Evolutionary conservation across 2,888 invertebrate species (phyloP).

Genomic region (Sinohyriopsis cumingii): DNA sequence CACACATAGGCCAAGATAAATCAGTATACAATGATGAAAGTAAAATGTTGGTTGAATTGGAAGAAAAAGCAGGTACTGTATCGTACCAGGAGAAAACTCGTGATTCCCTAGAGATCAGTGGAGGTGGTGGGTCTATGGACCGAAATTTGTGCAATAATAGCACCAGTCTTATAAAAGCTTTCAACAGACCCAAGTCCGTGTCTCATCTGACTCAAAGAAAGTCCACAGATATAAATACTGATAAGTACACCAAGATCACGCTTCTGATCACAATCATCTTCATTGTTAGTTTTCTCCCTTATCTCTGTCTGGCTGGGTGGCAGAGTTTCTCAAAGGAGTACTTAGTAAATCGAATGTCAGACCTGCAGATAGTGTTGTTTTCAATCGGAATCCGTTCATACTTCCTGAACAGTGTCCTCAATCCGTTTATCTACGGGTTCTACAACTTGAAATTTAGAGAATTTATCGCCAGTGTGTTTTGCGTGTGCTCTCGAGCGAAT

Average conservation of each 20-base stretch:
- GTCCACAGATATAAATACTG: constrained; percentile 21
- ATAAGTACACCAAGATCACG: constrained; percentile 40
- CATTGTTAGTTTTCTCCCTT: constrained; percentile 29
- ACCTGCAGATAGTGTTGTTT: constrained; percentile 14
- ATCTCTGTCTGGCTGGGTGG: constrained; percentile 24
- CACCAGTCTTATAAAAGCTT: too few species aligned
- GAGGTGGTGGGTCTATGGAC: too few species aligned
- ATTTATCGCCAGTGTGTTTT: constrained; percentile 2
- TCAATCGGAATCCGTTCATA: constrained; percentile 26
- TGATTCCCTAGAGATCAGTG: too few species aligned
- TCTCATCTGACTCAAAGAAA: too few species aligned
- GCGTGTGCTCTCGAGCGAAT: too few species aligned
- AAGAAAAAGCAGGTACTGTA: too few species aligned
- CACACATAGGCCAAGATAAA: too few species aligned
- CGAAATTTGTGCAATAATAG: too few species aligned
- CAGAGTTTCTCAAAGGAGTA: constrained; percentile 16
- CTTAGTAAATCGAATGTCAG: constrained; percentile 17
- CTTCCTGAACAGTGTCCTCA: constrained; percentile 23
- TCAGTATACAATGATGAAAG: too few species aligned
- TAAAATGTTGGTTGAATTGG: too few species aligned
- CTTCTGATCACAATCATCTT: constrained; percentile 30
- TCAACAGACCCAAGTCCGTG: too few species aligned
- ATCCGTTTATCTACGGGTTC: constrained; percentile 32
- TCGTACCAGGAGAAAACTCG: too few species aligned
- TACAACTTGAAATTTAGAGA: constrained; percentile 26